These are phyloP conservation scores for Crotophaga sulcirostris DNA, from an alignment of 2,113 vertebrate species.

Conservation along the genomic window DNA sequence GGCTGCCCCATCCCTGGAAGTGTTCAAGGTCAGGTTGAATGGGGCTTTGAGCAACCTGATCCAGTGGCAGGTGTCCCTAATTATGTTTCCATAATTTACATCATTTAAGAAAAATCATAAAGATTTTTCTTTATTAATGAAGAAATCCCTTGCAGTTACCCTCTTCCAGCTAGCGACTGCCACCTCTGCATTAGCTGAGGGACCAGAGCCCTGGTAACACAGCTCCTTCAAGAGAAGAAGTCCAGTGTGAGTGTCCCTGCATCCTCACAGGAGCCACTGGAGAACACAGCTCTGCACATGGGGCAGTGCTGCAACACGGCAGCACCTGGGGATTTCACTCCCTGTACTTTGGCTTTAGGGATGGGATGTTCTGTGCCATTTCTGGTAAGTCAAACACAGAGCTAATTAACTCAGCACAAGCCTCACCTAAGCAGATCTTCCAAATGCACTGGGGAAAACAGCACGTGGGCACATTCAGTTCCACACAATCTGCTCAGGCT, in stretches of 20 bases:
- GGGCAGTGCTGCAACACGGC: not conserved
- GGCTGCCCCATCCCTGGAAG: too few relatives aligned
- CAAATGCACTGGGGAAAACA: not conserved
- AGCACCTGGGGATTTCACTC: not conserved
- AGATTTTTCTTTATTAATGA: not conserved
- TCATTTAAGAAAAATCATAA: not conserved
- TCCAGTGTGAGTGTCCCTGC: fast-evolving
- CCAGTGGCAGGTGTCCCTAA: too few relatives aligned
- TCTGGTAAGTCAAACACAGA: not conserved
- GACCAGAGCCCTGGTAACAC: not conserved
- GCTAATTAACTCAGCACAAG: not conserved
- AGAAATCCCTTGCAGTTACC: not conserved
- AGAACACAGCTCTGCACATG: fast-evolving
- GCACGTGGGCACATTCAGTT: fast-evolving
- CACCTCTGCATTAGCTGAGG: fast-evolving
- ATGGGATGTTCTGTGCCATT: not conserved
- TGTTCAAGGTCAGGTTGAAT: too few relatives aligned
- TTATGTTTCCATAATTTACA: not conserved
- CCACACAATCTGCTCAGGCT: fast-evolving
- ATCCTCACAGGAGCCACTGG: fast-evolving
- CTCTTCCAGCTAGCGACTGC: not conserved
- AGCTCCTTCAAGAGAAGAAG: not conserved
- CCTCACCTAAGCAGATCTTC: not conserved
- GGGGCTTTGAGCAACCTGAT: too few relatives aligned
- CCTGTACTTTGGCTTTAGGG: not conserved